A percentile compares a stretch with the other conserved stretches of the same genome.
These are phyloP conservation scores for Cantharis flavilabris DNA, from an alignment of 2,888 invertebrate genomes.

Conservation along the genomic window DNA sequence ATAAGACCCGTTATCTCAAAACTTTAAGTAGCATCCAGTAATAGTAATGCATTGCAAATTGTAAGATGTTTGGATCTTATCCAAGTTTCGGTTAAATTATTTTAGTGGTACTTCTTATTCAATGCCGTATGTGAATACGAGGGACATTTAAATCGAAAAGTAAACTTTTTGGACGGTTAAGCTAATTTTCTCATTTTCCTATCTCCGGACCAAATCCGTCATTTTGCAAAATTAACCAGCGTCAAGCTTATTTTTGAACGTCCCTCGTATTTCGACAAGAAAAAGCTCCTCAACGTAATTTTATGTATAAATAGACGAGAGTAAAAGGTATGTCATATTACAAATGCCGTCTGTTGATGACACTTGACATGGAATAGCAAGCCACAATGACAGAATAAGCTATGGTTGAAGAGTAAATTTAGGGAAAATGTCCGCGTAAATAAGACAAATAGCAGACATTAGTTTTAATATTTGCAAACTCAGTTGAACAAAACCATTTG, in stretches of 20 bases:
- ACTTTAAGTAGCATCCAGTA: not conserved
- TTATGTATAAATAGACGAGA: not conserved
- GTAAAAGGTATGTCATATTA: slow-evolving; percentile 29
- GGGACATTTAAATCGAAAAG: not conserved
- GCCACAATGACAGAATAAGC: slow-evolving; percentile 18
- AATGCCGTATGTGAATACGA: not conserved
- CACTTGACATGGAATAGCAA: slow-evolving; percentile 31
- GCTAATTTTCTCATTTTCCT: not conserved
- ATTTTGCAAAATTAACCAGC: not conserved
- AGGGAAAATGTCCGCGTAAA: slow-evolving; percentile 16
- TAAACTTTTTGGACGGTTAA: not conserved
- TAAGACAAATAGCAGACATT: slow-evolving; percentile 13
- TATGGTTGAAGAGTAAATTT: slow-evolving; percentile 18
- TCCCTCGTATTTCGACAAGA: not conserved
- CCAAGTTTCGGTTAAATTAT: not conserved
- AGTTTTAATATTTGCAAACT: slow-evolving; percentile 18
- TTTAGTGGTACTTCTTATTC: not conserved
- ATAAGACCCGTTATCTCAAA: not conserved
- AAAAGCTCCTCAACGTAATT: slow-evolving; percentile 4
- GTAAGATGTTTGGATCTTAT: not conserved
- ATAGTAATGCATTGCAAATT: not conserved
- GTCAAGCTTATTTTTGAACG: not conserved
- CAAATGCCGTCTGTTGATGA: slow-evolving; percentile 32
- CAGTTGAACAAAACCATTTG: slow-evolving; percentile 1
- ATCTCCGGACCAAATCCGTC: not conserved